Evolutionary conservation across 35 echinoderm and acorn worm genomes (phyloP), one percentile per base, ranked within the genome.

Genomic region (Heliocidaris tuberculata): DNA sequence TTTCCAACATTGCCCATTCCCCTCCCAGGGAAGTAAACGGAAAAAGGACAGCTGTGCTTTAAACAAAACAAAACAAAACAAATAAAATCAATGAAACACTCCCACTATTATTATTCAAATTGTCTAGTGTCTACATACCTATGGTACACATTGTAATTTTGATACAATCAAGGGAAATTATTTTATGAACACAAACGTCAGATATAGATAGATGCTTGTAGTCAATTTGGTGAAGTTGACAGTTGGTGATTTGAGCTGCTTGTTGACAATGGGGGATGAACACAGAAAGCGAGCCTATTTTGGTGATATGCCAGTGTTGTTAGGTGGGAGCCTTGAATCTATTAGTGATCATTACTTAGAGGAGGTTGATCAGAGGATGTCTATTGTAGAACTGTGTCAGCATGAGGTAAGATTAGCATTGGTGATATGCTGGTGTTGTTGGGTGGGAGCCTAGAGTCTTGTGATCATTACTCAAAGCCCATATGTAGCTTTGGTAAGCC

Each of bases 261-360:
- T 19, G 31, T 42, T 15, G 86, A 32, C 6, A 11, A 48, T 85
- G 35, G 30, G 54, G 21, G 21, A 48, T 29, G 48, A 87, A 35
- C 94, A 59, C 3, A 5, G 30, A 31, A 27, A 5, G 5, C 48
- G 48, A 8, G n/a, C 59, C 19, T 94, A 94, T 31, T 61, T 54
- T 94, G 30, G 30, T 93, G 92, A 94, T 59, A 47, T 70, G 50
- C 42, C 61, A 35, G 94, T 85, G 19, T 94, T 60, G 21, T 29
- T 78, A 9, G 65, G 94, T 10, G 54, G 35, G 7, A 85, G 50
- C 27, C 31, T 85, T 32, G 94, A 85, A 3, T 85, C 35, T 7
- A 47, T 78, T 1, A 32, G 9, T 60, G 32, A 48, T 85, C 24
- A 42, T 61, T 94, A 85, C 6, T 2, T 54, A 19, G 54, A 85